Percentiles rank a stretch among this genome's conserved stretches.
phyloP scores from a whole-genome alignment of 2,888 invertebrate genomes.

The Frankliniella fusca region DNA sequence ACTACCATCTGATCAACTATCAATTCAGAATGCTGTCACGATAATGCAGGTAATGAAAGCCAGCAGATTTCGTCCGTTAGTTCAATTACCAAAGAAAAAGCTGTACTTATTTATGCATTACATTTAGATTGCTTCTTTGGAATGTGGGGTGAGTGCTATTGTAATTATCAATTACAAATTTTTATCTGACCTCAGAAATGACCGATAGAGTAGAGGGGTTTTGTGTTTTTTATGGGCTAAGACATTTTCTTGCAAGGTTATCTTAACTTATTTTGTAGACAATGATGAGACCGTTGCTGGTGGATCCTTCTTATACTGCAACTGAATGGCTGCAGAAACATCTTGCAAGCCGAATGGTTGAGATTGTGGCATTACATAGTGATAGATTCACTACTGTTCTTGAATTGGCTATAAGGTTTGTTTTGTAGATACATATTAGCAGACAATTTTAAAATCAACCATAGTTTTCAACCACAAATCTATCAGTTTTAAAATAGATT shows the following conservation, averaged over 20 bases:
- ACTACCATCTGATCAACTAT: slow-evolving; percentile 70
- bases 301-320: slow-evolving; percentile 86
- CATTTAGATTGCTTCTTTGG: slow-evolving; percentile 30
- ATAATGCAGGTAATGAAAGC: slow-evolving; percentile 60
- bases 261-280: neutral
- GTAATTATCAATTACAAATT: neutral
- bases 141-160: slow-evolving; percentile 28
- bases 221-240: neutral
- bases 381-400: slow-evolving; percentile 68
- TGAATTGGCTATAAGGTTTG: slow-evolving; percentile 66
- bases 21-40: slow-evolving; percentile 76
- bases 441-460: neutral
- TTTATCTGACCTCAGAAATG: no score
- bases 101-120: slow-evolving; percentile 30
- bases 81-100: slow-evolving; percentile 29
- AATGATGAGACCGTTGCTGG: slow-evolving; percentile 60
- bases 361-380: slow-evolving; percentile 73
- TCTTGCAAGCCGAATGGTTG: slow-evolving; percentile 62
- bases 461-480: slow-evolving; percentile 42
- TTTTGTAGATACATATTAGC: neutral
- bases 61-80: slow-evolving; percentile 28
- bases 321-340: slow-evolving; percentile 74
- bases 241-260: neutral
- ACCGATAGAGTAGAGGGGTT: no score
- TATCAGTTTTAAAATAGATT: slow-evolving; percentile 34